These are phyloP conservation scores for Tragelaphus strepsiceros DNA, from an alignment of 2,113 vertebrate species.

Conservation along the genomic window DNA sequence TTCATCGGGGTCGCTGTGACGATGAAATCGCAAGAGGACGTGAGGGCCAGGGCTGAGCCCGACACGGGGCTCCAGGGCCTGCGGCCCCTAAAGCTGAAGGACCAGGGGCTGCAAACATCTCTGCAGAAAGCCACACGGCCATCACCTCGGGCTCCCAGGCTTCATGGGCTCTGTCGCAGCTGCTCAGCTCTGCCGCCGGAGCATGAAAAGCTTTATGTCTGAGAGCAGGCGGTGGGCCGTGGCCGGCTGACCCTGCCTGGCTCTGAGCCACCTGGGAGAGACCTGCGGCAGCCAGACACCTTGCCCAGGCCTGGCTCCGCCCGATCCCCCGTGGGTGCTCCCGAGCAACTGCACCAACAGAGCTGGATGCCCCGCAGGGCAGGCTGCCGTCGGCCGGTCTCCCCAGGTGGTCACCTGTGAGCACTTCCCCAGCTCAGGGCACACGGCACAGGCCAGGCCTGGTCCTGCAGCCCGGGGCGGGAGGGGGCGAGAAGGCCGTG, in stretches of 20 bases:
- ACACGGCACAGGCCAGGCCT: not conserved
- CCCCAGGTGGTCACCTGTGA: not conserved
- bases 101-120: too few relatives aligned
- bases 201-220: not conserved
- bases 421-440: not conserved
- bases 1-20: not conserved
- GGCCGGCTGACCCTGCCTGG: not conserved
- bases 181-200: accelerated
- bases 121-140: not conserved
- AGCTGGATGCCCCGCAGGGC: not conserved
- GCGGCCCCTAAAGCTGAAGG: accelerated
- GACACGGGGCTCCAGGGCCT: not conserved
- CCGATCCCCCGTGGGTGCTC: accelerated
- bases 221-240: not conserved
- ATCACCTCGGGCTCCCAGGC: not conserved
- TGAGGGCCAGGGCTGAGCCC: not conserved
- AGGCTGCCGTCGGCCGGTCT: accelerated
- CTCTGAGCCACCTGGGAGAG: not conserved
- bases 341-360: accelerated
- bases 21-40: accelerated
- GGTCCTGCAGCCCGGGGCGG: not conserved
- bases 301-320: accelerated
- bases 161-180: accelerated
- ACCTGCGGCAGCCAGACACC: not conserved
- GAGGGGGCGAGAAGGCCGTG: accelerated